Conservation (phyloP, 2,797 vertebrate species). For the Potorous gilbertii region DNA sequence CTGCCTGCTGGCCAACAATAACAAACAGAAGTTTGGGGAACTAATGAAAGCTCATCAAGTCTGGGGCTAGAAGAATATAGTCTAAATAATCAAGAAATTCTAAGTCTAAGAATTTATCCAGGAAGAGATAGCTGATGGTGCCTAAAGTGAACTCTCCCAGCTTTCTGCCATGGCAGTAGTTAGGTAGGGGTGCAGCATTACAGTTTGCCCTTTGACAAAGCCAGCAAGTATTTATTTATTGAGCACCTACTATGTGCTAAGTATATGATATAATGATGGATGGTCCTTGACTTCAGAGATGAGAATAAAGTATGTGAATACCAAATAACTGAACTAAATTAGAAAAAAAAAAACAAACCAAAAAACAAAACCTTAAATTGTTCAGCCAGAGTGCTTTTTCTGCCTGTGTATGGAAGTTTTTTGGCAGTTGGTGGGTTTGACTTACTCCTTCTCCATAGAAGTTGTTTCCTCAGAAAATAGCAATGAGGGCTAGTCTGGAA, state of each 20-base stretch:
- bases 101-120: background rate
- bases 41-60: constrained; percentile 5
- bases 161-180: background rate
- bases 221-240: background rate
- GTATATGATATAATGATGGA: background rate
- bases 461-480: background rate
- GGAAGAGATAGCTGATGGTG: background rate
- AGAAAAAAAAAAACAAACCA: no score
- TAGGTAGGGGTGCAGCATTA: background rate
- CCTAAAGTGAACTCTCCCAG: background rate
- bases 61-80: background rate
- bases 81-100: background rate
- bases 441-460: background rate
- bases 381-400: background rate
- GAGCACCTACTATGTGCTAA: background rate
- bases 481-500: background rate
- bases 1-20: background rate
- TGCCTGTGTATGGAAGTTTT: background rate
- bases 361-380: background rate
- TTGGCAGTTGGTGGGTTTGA: background rate
- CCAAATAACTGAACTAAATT: background rate
- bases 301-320: background rate
- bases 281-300: background rate
- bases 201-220: background rate
- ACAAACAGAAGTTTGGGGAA: constrained; percentile 2